Conservation (phyloP, 2,888 invertebrate genomes). For the Scaptomyza tumidula region DNA sequence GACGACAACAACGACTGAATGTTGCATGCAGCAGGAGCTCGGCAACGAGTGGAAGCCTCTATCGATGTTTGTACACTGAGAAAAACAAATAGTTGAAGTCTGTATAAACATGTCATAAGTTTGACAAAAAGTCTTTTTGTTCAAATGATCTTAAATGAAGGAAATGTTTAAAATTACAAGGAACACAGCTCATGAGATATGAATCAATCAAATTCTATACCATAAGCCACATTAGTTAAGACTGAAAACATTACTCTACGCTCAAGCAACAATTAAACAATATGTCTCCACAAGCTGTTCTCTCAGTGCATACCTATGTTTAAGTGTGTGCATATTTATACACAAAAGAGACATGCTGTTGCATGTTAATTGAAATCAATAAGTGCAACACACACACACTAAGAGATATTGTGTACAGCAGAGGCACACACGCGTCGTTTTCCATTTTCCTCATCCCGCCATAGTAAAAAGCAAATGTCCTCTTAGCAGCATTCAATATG, state of each 20-base stretch:
- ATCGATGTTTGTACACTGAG: slow-evolving; percentile 1
- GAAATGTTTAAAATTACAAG: too few species aligned
- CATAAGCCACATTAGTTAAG: too few species aligned
- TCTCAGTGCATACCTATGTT: slow-evolving; percentile 7
- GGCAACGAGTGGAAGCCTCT: slow-evolving; percentile 40
- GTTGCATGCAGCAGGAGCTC: slow-evolving; percentile 59
- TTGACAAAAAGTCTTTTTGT: too few species aligned
- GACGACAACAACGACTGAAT: slow-evolving; percentile 42
- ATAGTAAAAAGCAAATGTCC: neutral
- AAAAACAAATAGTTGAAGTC: neutral
- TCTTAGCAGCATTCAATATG: slow-evolving; percentile 41
- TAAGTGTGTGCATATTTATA: slow-evolving; percentile 39
- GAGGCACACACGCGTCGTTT: slow-evolving; percentile 3
- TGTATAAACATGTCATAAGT: too few species aligned
- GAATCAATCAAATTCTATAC: too few species aligned
- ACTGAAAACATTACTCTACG: too few species aligned
- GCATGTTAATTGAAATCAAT: slow-evolving; percentile 81
- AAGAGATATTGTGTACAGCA: slow-evolving; percentile 12
- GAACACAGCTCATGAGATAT: too few species aligned
- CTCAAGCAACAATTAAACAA: too few species aligned
- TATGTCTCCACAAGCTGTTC: neutral
- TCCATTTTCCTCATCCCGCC: neutral
- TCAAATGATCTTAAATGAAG: too few species aligned
- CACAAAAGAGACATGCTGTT: slow-evolving; percentile 77
- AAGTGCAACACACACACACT: slow-evolving; percentile 63